Evolutionary conservation across 2,113 vertebrate species (phyloP), one percentile per base, ranked within the genome.

Genomic region (Sorex araneus): DNA sequence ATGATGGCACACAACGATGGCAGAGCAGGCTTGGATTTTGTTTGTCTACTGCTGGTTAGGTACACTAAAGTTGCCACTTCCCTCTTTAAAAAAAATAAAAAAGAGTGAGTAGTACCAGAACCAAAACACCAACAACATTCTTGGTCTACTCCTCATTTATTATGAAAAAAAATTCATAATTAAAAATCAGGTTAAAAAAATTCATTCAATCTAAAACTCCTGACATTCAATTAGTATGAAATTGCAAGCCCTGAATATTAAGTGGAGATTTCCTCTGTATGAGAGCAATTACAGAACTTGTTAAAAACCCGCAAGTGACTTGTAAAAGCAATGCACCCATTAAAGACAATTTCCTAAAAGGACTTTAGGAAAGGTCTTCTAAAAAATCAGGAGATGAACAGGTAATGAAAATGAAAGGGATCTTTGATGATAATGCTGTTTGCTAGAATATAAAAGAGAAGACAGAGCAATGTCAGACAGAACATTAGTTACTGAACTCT

Each of bases 231-330:
- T 2, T 57, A 87, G 74, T 60, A 60, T 88, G 89, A 98, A 97
- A 97, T 97, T 97, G 74, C 87, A 94, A 28, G 92, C 71, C 77
- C 64, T 92, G 95, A 94, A 79, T 96, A 95, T 96, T 97, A 96
- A 96, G 94, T 91, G 80, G 89, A 75, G 76, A 84, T 27, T 86
- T 75, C 40, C 16, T 94, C 71, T 86, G 89, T 83, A 32, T 80
- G 94, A 95, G 89, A 88, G 79, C 76, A 94, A 95, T 95, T 93
- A 95, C 1, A 40, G 73, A 83, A 92, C 88, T 92, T 94, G 86
- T 90, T 95, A 94, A 95, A 95, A 83, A 89, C 87, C 91, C 21
- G 1, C 90, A 92, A 96, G 82, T 80, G 90, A 21, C 80, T 94
- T 96, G 71, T 96, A 94, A 92, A 94, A 94, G n/a, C 81, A 94